Base-by-base conservation (phyloP, 2,797 vertebrate species). In the Dryobates pubescens region DNA sequence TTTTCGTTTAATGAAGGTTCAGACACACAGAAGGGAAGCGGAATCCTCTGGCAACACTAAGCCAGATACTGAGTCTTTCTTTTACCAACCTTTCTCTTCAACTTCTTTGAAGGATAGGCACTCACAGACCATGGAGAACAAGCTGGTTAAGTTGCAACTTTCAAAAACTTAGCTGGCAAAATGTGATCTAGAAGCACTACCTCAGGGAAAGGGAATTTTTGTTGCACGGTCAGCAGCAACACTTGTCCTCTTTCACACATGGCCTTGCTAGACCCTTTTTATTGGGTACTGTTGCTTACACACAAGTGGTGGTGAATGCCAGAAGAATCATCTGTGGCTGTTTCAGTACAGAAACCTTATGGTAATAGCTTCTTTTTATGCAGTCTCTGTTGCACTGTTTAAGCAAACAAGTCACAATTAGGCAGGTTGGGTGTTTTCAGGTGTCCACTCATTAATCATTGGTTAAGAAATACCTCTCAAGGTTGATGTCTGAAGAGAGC, bases 401-500 rank as follows among this genome's bases (percentile, higher is more conserved):
- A 88, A 91, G 17, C 18, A 69, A 94, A 56, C 5, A 71, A 68
- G 20, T 59, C 67, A 38, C 4, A 61, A 17, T 78, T 71, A 76
- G 17, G 5, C 4, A 56, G 54, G 53, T 54, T 26, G 24, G 27
- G 51, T 71, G 81, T 54, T 63, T 63, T 74, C 47, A 92, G 78
- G 41, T 94, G 47, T 74, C 51, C 80, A 34, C 56, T 87, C 63
- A 82, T 87, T 91, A 92, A 87, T 87, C 72, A 78, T 3, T 85
- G n/a, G 23, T 80, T 88, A 81, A 95, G 75, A 84, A 92, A 90
- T 67, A 82, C 29, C 6, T 88, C 69, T 78, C 51, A 74, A 49
- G 22, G 34, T 14, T 86, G 49, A 70, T 53, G 43, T 89, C 59
- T 89, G 67, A 93, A 90, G 78, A 72, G 51, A 85, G 47, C 65